Evolutionary conservation across 2,797 vertebrate species (phyloP).

Genomic region (Hyperoplus immaculatus): DNA sequence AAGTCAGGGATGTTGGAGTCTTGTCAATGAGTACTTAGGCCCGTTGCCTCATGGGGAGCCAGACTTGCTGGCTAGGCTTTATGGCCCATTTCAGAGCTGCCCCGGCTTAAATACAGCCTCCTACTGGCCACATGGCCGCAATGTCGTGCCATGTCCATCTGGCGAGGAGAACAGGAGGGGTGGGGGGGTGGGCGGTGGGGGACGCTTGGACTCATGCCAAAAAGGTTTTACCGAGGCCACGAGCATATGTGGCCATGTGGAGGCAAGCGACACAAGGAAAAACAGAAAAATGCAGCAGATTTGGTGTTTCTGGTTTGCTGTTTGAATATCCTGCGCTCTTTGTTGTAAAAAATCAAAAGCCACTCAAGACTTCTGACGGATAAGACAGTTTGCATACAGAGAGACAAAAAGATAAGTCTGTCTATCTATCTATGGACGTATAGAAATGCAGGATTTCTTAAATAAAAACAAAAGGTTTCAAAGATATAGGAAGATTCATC

Average conservation of each 20-base stretch:
- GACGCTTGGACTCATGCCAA: constrained; percentile 61
- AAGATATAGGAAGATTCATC: constrained; percentile 51
- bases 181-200: background rate
- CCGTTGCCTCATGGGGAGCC: constrained; percentile 75
- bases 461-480: constrained; percentile 37
- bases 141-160: constrained; percentile 80
- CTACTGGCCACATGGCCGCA: constrained; percentile 81
- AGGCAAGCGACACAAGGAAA: constrained; percentile 44
- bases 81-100: constrained; percentile 79
- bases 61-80: constrained; percentile 84
- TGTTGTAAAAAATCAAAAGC: constrained; percentile 51
- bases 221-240: constrained; percentile 75
- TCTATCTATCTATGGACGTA: constrained; percentile 1
- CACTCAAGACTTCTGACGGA: constrained; percentile 30
- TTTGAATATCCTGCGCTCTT: constrained; percentile 60
- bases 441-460: constrained; percentile 14
- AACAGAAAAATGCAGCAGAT: constrained; percentile 48
- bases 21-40: constrained; percentile 82
- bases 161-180: constrained; percentile 21
- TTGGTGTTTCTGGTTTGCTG: constrained; percentile 54
- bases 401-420: too few relatives aligned
- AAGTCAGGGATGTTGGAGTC: constrained; percentile 75
- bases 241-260: constrained; percentile 75
- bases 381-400: too few relatives aligned
- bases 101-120: constrained; percentile 81